Conservation (phyloP, 1,140 invertebrate genomes). For the Drosophila nannoptera region DNA sequence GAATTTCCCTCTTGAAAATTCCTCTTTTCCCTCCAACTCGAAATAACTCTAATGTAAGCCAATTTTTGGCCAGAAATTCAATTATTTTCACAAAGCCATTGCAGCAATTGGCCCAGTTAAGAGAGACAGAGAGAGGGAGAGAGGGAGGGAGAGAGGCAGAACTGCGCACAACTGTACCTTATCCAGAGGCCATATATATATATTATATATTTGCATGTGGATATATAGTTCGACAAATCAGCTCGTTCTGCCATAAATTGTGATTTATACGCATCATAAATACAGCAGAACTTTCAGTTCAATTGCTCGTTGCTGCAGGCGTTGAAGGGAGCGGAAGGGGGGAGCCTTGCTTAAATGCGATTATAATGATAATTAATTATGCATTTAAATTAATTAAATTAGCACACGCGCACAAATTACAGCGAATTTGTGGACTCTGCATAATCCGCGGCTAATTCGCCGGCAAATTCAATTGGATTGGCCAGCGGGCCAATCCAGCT, state of each 20-base stretch:
- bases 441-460: slow-evolving; percentile 55
- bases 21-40: too few relatives aligned
- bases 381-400: slow-evolving; percentile 64
- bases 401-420: slow-evolving; percentile 30
- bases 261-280: slow-evolving; percentile 35
- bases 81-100: too few relatives aligned
- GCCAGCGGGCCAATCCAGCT: slow-evolving; percentile 21
- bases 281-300: slow-evolving; percentile 14
- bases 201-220: neutral
- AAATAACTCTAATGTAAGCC: too few relatives aligned
- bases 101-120: too few relatives aligned
- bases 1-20: too few relatives aligned
- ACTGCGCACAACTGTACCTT: slow-evolving; percentile 5
- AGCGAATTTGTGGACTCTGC: slow-evolving; percentile 25
- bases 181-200: too few relatives aligned
- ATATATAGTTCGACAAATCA: slow-evolving; percentile 2
- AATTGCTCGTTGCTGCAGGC: too few relatives aligned
- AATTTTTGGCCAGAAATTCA: too few relatives aligned
- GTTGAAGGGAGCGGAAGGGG: neutral
- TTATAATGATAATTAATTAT: slow-evolving; percentile 59
- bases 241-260: slow-evolving; percentile 12
- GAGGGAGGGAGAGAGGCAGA: neutral
- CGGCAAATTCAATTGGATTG: slow-evolving; percentile 57
- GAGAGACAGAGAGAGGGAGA: too few relatives aligned
- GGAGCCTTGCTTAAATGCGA: slow-evolving; percentile 2